Conservation (phyloP, 2,113 vertebrate genomes). For the Chlorodrepanis virens region DNA sequence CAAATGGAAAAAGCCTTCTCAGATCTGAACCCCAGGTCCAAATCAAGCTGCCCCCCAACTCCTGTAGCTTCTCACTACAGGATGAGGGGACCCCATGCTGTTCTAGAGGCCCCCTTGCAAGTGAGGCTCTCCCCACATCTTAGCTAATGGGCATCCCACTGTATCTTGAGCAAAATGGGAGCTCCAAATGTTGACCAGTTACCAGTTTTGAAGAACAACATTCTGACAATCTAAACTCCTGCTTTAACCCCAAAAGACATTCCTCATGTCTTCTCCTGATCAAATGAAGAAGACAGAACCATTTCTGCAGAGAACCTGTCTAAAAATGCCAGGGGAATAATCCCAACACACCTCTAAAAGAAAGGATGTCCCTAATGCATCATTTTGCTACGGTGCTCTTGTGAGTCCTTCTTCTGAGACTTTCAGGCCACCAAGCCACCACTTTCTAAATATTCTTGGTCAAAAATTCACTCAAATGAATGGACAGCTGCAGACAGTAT, state of each 20-base stretch:
- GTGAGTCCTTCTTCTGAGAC: not conserved
- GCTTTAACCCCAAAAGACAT: not conserved
- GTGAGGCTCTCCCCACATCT: not conserved
- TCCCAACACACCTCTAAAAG: not conserved
- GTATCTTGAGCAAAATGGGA: not conserved
- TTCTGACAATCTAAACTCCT: not conserved
- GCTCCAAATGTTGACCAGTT: not conserved
- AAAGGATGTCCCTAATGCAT: not conserved
- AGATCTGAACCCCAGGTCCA: not conserved
- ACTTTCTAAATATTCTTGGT: not conserved
- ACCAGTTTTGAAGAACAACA: not conserved
- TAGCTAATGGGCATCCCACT: not conserved
- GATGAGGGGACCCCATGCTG: not conserved
- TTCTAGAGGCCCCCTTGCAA: not conserved
- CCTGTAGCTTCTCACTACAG: not conserved
- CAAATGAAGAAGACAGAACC: not conserved
- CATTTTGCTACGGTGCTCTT: not conserved
- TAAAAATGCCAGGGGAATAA: not conserved
- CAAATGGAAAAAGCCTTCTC: not conserved
- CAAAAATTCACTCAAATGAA: not conserved
- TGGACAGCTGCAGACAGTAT: not conserved
- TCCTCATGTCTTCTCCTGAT: not conserved
- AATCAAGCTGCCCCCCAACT: not conserved
- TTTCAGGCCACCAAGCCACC: not conserved
- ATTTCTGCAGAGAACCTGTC: not conserved